These are phyloP conservation scores for Apolygus lucorum DNA, from an alignment of 1,140 invertebrate species.

Conservation along the genomic window DNA sequence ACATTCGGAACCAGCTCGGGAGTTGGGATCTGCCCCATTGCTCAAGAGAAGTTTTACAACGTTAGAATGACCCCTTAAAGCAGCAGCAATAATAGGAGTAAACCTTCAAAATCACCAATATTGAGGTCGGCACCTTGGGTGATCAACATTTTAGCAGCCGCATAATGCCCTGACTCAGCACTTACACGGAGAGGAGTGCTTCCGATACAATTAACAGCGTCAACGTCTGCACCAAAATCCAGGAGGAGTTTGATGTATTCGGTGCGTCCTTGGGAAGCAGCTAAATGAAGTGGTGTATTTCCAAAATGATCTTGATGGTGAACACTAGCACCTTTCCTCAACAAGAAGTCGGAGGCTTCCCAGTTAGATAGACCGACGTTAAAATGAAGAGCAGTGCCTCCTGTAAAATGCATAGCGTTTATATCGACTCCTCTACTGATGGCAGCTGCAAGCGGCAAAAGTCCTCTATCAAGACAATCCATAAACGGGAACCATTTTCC, in stretches of 20 bases:
- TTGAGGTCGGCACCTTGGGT: too few species aligned
- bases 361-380: not conserved
- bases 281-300: not conserved
- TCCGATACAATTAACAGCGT: not conserved
- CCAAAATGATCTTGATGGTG: not conserved
- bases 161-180: too few species aligned
- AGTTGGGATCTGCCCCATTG: not conserved
- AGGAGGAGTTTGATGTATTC: not conserved
- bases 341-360: not conserved
- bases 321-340: not conserved
- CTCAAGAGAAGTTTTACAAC: not conserved
- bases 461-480: not conserved
- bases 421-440: not conserved
- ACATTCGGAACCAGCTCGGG: too few species aligned
- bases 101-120: too few species aligned
- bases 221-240: not conserved
- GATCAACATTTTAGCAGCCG: too few species aligned
- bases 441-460: not conserved
- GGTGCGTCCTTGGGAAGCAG: not conserved
- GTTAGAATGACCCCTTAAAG: too few species aligned
- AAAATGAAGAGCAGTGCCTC: not conserved
- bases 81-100: too few species aligned
- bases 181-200: constrained; percentile 5
- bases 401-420: not conserved
- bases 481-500: not conserved